A percentile compares a stretch with the other conserved stretches of the same genome.
Conservation (phyloP, 2,888 invertebrate species). For the Dyspetes luteomarginatus region DNA sequence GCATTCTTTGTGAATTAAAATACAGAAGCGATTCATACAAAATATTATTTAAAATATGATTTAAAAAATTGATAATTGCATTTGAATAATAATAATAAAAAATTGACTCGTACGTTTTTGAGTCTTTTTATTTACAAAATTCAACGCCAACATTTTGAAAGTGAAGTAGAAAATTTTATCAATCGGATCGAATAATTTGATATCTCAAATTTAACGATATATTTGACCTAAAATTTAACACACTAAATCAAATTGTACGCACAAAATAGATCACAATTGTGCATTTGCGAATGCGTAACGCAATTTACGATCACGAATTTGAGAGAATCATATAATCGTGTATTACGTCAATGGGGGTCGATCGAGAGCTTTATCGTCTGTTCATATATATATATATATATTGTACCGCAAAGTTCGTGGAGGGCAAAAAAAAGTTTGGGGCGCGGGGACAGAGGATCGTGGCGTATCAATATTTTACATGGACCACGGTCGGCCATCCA, state of each 20-base stretch:
- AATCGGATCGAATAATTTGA: no score
- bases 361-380: slow-evolving; percentile 5
- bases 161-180: no score
- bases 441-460: slow-evolving; percentile 36
- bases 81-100: no score
- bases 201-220: no score
- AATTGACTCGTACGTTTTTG: no score
- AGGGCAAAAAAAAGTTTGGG: background rate
- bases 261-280: background rate
- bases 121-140: no score
- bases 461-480: slow-evolving; percentile 79
- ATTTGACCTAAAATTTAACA: no score
- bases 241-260: background rate
- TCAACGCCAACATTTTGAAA: no score
- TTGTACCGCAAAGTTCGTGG: background rate
- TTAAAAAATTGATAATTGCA: no score
- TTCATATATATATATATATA: background rate
- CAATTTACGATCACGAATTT: background rate
- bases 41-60: no score
- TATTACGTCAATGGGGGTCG: background rate
- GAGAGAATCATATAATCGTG: background rate
- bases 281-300: background rate
- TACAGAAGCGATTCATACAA: no score
- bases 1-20: no score
- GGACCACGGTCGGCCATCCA: slow-evolving; percentile 74